Percentiles rank a stretch among this genome's conserved stretches.
Conservation (phyloP, 2,113 vertebrate species). For the Oreochromis spilurus region DNA sequence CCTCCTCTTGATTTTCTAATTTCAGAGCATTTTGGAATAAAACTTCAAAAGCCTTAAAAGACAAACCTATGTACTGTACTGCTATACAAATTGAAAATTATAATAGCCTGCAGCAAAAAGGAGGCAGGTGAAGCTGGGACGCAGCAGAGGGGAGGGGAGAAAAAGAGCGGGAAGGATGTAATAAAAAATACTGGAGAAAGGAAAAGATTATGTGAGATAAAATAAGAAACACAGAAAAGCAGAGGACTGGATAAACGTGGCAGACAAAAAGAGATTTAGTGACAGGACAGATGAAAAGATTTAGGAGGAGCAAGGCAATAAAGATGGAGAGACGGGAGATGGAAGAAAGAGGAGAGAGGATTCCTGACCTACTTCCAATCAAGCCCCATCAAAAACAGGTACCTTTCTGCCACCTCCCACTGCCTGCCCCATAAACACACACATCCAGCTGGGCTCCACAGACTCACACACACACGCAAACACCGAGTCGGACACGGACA, state of each 20-base stretch:
- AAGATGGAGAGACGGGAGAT: neutral
- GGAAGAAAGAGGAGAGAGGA: neutral
- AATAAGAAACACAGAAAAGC: neutral
- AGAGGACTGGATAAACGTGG: neutral
- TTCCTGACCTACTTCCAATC: constrained; percentile 47
- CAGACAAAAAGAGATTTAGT: neutral
- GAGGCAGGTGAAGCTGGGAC: neutral
- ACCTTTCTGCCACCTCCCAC: constrained; percentile 15
- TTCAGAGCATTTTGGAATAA: neutral
- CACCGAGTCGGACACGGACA: neutral
- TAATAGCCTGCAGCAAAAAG: neutral
- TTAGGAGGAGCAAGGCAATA: neutral
- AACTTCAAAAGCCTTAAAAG: neutral
- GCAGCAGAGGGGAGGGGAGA: neutral
- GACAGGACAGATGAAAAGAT: constrained; percentile 13
- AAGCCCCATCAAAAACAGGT: constrained; percentile 12
- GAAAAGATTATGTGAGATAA: neutral
- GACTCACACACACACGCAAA: neutral
- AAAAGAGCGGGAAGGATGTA: neutral
- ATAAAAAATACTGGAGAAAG: neutral
- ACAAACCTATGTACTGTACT: neutral
- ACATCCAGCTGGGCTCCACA: neutral
- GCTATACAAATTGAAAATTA: neutral
- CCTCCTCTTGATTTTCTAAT: neutral
- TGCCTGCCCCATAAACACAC: constrained; percentile 28